These are phyloP conservation scores for Entomyzon cyanotis DNA, from an alignment of 2,113 vertebrate species.

Conservation along the genomic window DNA sequence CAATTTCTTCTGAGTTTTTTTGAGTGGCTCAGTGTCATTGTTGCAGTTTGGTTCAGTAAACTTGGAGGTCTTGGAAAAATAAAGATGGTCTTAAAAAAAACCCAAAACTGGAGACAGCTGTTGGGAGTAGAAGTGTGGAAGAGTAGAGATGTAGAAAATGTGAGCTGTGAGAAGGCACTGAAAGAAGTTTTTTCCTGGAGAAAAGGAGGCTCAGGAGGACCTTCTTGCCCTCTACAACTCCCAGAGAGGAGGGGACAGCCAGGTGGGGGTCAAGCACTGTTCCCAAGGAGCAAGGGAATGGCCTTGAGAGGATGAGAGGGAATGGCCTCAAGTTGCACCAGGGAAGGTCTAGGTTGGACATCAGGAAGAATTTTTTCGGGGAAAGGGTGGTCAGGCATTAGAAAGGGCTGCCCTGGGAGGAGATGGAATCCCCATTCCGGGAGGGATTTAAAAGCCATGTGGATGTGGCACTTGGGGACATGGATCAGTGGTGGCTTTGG, in stretches of 20 bases:
- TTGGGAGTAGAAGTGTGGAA: not conserved
- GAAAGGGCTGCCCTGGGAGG: not conserved
- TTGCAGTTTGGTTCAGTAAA: not conserved
- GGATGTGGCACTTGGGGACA: not conserved
- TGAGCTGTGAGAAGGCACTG: not conserved
- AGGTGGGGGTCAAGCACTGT: fast-evolving
- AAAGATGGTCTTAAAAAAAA: not conserved
- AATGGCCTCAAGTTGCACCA: not conserved
- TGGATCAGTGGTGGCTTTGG: not conserved
- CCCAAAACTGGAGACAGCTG: not conserved
- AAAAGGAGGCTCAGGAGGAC: not conserved
- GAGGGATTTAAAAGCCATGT: not conserved
- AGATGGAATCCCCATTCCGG: not conserved
- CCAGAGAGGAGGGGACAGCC: not conserved
- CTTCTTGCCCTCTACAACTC: not conserved
- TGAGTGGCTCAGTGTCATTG: not conserved
- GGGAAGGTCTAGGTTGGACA: not conserved
- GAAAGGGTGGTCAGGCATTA: not conserved
- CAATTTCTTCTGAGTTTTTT: not conserved
- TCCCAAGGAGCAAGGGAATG: not conserved
- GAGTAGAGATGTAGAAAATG: not conserved
- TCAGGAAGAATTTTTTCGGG: not conserved
- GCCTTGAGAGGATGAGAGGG: not conserved
- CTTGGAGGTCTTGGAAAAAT: not conserved
- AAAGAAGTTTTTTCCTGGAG: not conserved